Percentiles rank a stretch among this genome's conserved stretches.
These are phyloP conservation scores for Ginglymostoma cirratum DNA, from an alignment of 2,113 vertebrate genomes.

Conservation along the genomic window DNA sequence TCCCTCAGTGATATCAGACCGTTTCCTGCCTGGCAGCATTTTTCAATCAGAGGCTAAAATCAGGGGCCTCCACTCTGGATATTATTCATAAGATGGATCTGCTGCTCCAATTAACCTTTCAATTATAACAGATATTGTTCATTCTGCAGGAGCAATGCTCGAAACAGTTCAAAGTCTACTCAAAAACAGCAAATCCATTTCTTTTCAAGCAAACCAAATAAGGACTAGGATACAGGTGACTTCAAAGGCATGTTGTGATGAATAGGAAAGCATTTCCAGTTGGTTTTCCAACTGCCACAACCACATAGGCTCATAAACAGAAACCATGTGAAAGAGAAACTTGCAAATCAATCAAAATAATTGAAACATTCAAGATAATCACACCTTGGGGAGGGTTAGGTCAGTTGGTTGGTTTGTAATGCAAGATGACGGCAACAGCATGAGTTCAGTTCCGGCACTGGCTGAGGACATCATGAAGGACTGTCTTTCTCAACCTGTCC, in stretches of 20 bases:
- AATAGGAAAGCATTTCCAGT: neutral
- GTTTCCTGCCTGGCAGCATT: neutral
- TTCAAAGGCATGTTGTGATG: neutral
- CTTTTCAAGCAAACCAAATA: neutral
- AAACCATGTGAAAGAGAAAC: neutral
- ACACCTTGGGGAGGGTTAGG: too few species aligned
- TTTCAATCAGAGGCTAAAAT: neutral
- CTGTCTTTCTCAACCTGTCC: too few species aligned
- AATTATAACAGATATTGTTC: neutral
- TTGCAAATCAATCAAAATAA: neutral
- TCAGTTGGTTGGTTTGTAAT: too few species aligned
- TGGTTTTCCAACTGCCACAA: neutral
- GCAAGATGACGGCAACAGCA: too few species aligned
- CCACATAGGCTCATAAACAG: neutral
- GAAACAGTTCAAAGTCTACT: neutral
- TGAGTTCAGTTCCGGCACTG: too few species aligned
- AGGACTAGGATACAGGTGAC: neutral
- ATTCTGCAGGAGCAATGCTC: neutral
- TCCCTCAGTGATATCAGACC: neutral
- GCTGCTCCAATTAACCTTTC: conserved; percentile 9
- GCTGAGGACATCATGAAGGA: too few species aligned
- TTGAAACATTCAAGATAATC: neutral
- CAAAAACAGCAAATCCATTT: neutral
- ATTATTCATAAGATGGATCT: neutral
- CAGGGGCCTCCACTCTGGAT: neutral